Conservation (phyloP, 2,113 vertebrate species). For the Sapayoa aenigma region DNA sequence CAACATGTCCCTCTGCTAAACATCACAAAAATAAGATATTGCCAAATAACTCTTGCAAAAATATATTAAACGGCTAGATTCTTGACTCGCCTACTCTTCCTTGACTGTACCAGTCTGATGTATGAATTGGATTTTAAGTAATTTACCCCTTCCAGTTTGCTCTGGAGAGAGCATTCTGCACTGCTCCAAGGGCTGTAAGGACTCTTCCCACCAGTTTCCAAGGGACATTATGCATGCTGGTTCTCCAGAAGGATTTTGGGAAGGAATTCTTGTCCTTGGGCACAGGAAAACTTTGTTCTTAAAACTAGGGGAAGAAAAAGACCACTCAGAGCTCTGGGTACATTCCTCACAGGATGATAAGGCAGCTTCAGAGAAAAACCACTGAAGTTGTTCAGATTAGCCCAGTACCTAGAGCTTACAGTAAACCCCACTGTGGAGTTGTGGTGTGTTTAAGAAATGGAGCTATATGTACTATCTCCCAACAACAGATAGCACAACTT, state of each 20-base stretch:
- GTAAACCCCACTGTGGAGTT: background rate
- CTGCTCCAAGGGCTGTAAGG: rapidly evolving
- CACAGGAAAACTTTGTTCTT: background rate
- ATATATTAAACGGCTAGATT: background rate
- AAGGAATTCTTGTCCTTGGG: background rate
- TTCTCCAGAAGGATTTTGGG: background rate
- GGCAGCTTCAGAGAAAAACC: background rate
- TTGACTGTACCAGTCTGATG: background rate
- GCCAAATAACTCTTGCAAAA: background rate
- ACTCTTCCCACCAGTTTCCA: background rate
- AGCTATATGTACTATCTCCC: background rate
- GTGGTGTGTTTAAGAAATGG: background rate
- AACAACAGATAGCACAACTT: background rate
- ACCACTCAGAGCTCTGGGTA: background rate
- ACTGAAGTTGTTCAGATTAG: background rate
- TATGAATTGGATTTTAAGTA: background rate
- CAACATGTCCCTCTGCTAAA: background rate
- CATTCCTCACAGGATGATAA: background rate
- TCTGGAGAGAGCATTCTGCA: background rate
- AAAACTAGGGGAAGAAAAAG: rapidly evolving
- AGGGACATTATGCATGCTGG: background rate
- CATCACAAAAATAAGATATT: background rate
- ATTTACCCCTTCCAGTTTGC: background rate
- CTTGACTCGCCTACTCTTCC: background rate
- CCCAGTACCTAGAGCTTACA: background rate